phyloP scores from a whole-genome alignment of 2,113 vertebrate genomes.

The Tachysurus vachellii region DNA sequence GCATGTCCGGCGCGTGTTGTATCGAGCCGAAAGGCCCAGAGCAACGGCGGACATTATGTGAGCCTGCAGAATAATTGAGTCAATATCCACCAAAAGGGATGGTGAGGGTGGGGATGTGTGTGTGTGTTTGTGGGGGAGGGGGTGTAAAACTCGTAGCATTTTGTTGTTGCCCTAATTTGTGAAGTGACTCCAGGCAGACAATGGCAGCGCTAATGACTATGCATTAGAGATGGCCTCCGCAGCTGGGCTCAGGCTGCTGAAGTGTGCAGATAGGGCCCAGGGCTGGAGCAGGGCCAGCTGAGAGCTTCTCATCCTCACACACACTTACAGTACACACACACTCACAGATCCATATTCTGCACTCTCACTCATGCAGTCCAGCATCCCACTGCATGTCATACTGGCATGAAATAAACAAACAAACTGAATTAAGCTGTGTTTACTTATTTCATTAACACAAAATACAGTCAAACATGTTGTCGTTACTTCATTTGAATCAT shows the following conservation, averaged over 20 bases:
- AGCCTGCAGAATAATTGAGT: conserved; percentile 43
- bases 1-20: conserved; percentile 40
- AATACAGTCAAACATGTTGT: conserved; percentile 1
- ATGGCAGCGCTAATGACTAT: conserved; percentile 66
- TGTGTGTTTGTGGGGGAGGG: conserved; percentile 23
- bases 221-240: conserved; percentile 67
- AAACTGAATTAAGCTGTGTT: conserved; percentile 19
- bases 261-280: conserved; percentile 62
- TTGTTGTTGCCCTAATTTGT: conserved; percentile 67
- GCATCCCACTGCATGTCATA: conserved; percentile 30
- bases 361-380: conserved; percentile 25
- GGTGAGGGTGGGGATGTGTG: conserved; percentile 26
- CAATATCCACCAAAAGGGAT: conserved; percentile 33
- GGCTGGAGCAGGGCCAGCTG: conserved; percentile 59
- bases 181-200: conserved; percentile 67
- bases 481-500: neutral
- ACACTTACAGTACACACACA: neutral
- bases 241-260: conserved; percentile 71
- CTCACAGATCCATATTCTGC: neutral
- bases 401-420: conserved; percentile 30
- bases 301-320: conserved; percentile 3
- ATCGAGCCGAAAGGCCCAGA: conserved; percentile 30
- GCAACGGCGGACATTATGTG: conserved; percentile 37
- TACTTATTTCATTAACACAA: conserved; percentile 37
- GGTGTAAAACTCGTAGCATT: conserved; percentile 11